These are phyloP conservation scores for Pogonognathellus flavescens DNA, from an alignment of 1,140 invertebrate genomes.

Conservation along the genomic window DNA sequence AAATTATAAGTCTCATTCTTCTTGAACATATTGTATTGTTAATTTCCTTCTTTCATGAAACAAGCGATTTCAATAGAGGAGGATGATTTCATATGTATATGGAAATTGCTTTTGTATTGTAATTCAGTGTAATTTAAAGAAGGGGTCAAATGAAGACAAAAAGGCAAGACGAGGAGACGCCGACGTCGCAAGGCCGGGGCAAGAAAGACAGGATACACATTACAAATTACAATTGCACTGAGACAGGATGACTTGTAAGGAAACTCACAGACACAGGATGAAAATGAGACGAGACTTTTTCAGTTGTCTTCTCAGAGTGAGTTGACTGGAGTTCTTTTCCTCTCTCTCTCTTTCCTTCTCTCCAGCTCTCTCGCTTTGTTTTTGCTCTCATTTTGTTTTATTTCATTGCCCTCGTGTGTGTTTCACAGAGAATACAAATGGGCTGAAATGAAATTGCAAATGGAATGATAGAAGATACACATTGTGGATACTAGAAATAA, in stretches of 20 bases:
- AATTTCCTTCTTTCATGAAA: conserved; percentile 28
- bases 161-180: neutral
- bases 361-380: conserved; percentile 17
- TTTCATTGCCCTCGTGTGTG: conserved; percentile 33
- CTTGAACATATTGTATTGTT: too few species aligned
- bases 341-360: neutral
- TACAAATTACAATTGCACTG: conserved; percentile 6
- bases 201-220: neutral
- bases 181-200: neutral
- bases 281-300: conserved; percentile 5
- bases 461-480: neutral
- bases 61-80: conserved; percentile 11
- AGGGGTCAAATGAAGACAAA: conserved; percentile 32
- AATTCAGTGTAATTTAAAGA: conserved; percentile 31
- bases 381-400: conserved; percentile 34
- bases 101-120: conserved; percentile 27
- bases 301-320: neutral
- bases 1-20: too few species aligned
- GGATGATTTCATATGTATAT: conserved; percentile 15
- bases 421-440: conserved; percentile 39
- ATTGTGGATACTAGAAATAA: neutral
- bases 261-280: neutral
- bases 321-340: neutral
- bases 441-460: conserved; percentile 20
- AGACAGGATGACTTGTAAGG: neutral